Conservation (phyloP, 2,797 vertebrate species). For the Mionectes olivaceus region DNA sequence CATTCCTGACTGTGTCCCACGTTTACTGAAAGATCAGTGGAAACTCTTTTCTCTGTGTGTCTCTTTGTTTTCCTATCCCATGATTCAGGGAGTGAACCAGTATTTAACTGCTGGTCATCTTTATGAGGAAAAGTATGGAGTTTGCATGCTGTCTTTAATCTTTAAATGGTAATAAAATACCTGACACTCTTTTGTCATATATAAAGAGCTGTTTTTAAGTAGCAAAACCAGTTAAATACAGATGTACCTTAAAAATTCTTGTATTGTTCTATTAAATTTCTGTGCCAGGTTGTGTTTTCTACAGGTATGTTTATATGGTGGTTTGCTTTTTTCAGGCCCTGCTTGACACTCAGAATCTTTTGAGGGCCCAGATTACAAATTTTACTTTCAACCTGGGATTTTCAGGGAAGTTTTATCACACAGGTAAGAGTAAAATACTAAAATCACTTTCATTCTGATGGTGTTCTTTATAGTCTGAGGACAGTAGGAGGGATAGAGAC, state of each 20-base stretch:
- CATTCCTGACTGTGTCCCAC: background rate
- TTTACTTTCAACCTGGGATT: slow-evolving; percentile 87
- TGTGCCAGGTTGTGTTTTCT: background rate
- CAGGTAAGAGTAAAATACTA: slow-evolving; percentile 73
- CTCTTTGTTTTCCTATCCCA: background rate
- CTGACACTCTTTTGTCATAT: background rate
- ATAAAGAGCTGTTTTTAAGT: background rate
- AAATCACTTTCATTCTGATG: background rate
- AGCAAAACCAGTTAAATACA: background rate
- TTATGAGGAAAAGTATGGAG: background rate
- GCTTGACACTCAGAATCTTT: slow-evolving; percentile 82
- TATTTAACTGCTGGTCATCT: background rate
- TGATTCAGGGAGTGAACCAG: background rate
- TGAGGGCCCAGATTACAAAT: slow-evolving; percentile 82
- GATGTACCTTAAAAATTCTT: background rate
- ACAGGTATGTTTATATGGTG: background rate
- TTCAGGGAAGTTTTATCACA: slow-evolving; percentile 86
- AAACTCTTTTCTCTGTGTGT: background rate
- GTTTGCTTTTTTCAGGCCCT: slow-evolving; percentile 79
- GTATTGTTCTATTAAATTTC: background rate
- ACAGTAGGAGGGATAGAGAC: background rate
- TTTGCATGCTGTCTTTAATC: background rate
- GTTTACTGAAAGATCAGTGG: background rate
- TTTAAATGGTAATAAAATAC: background rate
- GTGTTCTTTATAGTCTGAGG: background rate